Evolutionary conservation across 37 sponge, comb jelly and placozoan species (phyloP), one percentile per base, ranked within the genome.

Genomic region (Tethya wilhelma): DNA sequence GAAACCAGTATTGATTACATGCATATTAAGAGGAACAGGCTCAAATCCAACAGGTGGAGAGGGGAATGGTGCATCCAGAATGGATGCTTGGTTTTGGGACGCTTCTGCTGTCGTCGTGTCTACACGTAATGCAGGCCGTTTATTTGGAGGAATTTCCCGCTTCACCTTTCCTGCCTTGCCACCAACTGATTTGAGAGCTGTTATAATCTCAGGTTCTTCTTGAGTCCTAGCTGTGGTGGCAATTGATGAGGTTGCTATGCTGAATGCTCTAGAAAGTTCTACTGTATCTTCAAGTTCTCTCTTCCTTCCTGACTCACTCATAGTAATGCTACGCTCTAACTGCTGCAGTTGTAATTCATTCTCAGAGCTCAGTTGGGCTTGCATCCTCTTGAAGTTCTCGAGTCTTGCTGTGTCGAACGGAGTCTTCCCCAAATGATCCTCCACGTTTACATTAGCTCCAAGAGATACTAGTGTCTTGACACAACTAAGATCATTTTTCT

Each of bases 371-470:
- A 26, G 26, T 28, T 58, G 26, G 2, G 59, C 26, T 58, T 28
- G 59, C 59, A 9, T 58, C 2, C 59, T n/a, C 26, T 58, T 26
- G 23, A 26, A 58, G 23, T 58, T n/a, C n/a, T n/a, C 12, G 56
- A 74, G 31, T 45, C 46, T 33, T 0, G 58, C 68, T 8, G 68
- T 17, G 44, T 82, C 74, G 55, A 84, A 44, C 4, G 84, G 76
- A n/a, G 84, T 84, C 56, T 41, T 74, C 28, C 68, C 68, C 39
- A 25, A 41, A 9, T 20, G 38, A 32, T 84, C 62, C 4, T 8
- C 23, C 41, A 29, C 39, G 56, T 84, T 84, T 0, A 75, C 67
- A 49, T 84, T 68, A 43, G 84, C 84, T 23, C 67, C 84, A 34
- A 84, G 45, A 37, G 76, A 39, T n/a, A 84, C 25, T 28, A 84